These are phyloP conservation scores for Adrianichthys oophorus DNA, from an alignment of 2,797 vertebrate species.

Conservation along the genomic window DNA sequence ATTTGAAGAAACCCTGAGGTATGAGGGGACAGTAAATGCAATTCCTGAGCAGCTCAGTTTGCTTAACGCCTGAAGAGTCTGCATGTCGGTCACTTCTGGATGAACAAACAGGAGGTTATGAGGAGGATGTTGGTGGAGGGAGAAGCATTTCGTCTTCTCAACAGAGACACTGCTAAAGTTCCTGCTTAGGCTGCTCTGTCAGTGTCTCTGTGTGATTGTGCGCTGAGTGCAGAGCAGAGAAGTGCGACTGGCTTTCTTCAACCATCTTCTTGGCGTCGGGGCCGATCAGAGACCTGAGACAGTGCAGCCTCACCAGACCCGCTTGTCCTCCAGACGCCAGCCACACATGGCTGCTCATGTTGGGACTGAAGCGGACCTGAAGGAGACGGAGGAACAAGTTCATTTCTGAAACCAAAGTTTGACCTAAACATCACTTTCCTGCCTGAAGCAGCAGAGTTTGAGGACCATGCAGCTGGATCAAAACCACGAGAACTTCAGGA, in stretches of 20 bases:
- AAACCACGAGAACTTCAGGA: no score
- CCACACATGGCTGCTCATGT: conserved; percentile 87
- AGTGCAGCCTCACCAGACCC: conserved; percentile 87
- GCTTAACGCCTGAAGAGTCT: no score
- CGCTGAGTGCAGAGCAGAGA: conserved; percentile 64
- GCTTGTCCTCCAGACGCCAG: conserved; percentile 85
- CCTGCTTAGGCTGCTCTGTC: conserved; percentile 32
- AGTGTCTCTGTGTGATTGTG: conserved; percentile 1
- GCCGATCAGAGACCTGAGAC: conserved; percentile 76
- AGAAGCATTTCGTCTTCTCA: conserved; percentile 4
- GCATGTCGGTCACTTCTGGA: no score
- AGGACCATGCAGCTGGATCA: no score
- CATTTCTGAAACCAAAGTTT: no score
- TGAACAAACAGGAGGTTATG: no score
- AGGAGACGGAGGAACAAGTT: not conserved
- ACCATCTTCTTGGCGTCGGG: conserved; percentile 68
- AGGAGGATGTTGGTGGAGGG: no score
- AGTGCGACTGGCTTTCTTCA: conserved; percentile 70
- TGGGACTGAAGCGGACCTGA: conserved; percentile 93
- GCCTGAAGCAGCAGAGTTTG: no score
- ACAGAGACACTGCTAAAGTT: not conserved
- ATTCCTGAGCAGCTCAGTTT: no score
- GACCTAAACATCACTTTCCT: no score
- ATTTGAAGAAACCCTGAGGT: no score
- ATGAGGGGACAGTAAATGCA: no score